Evolutionary conservation across 2,113 vertebrate genomes (phyloP).

Genomic region (Sinocyclocheilus anshuiensis): DNA sequence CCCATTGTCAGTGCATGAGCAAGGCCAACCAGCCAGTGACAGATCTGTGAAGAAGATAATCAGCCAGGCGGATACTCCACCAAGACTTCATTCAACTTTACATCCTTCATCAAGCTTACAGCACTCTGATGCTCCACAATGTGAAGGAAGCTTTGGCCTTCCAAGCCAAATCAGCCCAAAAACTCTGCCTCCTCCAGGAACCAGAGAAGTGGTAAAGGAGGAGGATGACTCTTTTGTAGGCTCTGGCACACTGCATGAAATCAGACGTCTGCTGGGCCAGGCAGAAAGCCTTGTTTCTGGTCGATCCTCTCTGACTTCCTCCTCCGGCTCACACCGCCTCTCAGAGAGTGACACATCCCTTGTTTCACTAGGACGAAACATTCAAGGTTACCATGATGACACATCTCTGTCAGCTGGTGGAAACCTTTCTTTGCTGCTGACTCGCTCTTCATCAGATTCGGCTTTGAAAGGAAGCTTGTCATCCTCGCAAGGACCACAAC

Average conservation of each 20-base stretch:
- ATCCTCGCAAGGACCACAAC: neutral
- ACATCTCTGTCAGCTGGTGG: conserved; percentile 46
- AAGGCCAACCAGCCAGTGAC: conserved; percentile 38
- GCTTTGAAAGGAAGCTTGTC: conserved; percentile 63
- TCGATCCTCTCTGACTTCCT: conserved; percentile 51
- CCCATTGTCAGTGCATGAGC: conserved; percentile 44
- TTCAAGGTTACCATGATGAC: conserved; percentile 17
- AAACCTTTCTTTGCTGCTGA: conserved; percentile 54
- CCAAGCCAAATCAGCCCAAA: conserved; percentile 38
- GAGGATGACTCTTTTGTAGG: conserved; percentile 60
- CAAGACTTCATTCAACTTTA: neutral
- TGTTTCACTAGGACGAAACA: conserved; percentile 41
- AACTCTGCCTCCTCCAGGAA: conserved; percentile 36
- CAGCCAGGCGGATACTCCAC: neutral
- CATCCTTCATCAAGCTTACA: conserved; percentile 24
- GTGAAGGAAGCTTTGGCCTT: conserved; percentile 30
- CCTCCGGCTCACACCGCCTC: conserved; percentile 46
- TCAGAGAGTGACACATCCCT: conserved; percentile 60
- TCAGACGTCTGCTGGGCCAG: conserved; percentile 76
- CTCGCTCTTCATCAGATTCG: conserved; percentile 69
- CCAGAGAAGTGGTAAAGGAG: conserved; percentile 19
- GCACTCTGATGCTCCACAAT: conserved; percentile 19
- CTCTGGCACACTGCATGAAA: conserved; percentile 74
- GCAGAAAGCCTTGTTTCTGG: conserved; percentile 68
- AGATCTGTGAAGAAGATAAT: conserved; percentile 31